phyloP scores from a whole-genome alignment of 2,797 vertebrate species.

The Champsocephalus gunnari region DNA sequence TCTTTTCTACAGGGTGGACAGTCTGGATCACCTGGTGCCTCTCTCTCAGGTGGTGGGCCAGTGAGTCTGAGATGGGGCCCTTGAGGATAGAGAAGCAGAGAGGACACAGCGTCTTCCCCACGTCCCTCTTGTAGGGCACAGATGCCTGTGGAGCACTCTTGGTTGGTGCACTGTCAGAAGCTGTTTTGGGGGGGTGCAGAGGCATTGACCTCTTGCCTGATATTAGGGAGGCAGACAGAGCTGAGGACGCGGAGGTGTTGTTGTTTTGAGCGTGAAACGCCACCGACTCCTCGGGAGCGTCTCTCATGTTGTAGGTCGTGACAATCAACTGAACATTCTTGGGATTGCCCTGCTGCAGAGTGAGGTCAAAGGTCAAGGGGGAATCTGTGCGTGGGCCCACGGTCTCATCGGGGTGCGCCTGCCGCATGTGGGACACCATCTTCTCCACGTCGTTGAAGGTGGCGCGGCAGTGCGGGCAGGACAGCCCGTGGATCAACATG shows the following conservation, averaged over 20 bases:
- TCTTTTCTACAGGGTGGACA: conserved; percentile 97
- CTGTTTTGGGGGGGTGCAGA: conserved; percentile 86
- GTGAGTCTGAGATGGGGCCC: conserved; percentile 96
- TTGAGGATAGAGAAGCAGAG: conserved; percentile 99
- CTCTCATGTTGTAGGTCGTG: conserved; percentile 97
- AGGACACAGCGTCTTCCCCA: conserved; percentile 98
- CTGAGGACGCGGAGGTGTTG: conserved; percentile 75
- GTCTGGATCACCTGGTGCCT: conserved; percentile 98
- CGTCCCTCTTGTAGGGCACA: conserved; percentile 97
- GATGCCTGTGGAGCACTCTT: conserved; percentile 91
- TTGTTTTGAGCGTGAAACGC: conserved; percentile 96
- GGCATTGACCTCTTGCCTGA: conserved; percentile 72
- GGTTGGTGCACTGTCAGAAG: conserved; percentile 81
- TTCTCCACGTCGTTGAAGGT: conserved; percentile 99
- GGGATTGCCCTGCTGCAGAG: conserved; percentile 97
- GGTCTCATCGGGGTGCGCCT: conserved; percentile 93
- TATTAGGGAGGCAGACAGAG: conserved; percentile 74
- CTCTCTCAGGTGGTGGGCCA: conserved; percentile 96
- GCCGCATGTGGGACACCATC: conserved; percentile 97
- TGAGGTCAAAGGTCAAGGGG: conserved; percentile 97
- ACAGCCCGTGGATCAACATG: conserved; percentile 98
- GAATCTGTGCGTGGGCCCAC: conserved; percentile 95
- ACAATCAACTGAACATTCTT: conserved; percentile 98
- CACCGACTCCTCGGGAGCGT: conserved; percentile 95
- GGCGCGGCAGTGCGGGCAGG: conserved; percentile 95